Evolutionary conservation across 2,888 invertebrate genomes (phyloP), one percentile per base, ranked within the genome.

Genomic region (Thalpophila matura): DNA sequence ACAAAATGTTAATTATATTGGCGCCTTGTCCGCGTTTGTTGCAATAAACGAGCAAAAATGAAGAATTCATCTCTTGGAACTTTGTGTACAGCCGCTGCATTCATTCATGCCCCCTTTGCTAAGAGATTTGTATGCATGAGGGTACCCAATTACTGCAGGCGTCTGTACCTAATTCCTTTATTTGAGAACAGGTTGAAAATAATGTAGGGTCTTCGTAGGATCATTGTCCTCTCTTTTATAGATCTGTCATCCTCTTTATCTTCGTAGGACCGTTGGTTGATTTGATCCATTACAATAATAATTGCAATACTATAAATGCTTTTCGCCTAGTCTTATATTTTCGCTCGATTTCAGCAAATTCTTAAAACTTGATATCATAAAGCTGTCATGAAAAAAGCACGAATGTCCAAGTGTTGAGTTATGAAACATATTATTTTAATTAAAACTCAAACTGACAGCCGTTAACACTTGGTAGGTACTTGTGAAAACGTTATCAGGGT

Each of bases 401-500:
- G 29, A n/a, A n/a, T n/a, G 29, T 12, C 29, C 12, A 29, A 31
- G n/a, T 31, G n/a, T n/a, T n/a, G n/a, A n/a, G 22, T 6, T 40
- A 22, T 31, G 40, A 22, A 54, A 64, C 33, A 54, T 33, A 63
- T 54, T 35, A 69, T 46, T 55, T 68, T 56, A 69, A 71, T 74
- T 61, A 56, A 68, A 74, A 53, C 22, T 35, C 62, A 69, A 67
- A 20, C n/a, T 63, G 60, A 46, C 63, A 65, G 63, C 66, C 63
- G 72, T 67, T 69, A 69, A 73, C 63, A 74, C 64, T 68, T 24
- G 62, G 73, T 73, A 24, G 16, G 26, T 65, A 67, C 60, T 64
- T 71, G 76, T 74, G 55, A 75, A 79, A 84, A 83, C 75, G 74
- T 74, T 77, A 84, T 79, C 89, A 88, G 88, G 89, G 89, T 83